These are phyloP conservation scores for Orchesella flavescens DNA, from an alignment of 2,888 invertebrate genomes.

Conservation along the genomic window DNA sequence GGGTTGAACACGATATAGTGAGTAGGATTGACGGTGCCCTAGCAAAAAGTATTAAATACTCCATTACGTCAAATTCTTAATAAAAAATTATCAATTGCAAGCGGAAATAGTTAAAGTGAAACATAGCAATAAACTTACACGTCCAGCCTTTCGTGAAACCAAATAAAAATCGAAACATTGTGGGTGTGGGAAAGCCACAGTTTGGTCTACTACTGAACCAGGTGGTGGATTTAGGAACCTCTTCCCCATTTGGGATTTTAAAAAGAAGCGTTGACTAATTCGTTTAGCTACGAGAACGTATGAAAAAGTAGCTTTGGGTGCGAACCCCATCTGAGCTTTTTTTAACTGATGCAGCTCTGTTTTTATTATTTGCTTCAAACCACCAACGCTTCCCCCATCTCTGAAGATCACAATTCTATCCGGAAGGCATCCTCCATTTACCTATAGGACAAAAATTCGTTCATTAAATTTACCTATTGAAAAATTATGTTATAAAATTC, in stretches of 20 bases:
- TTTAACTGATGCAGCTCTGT: slow-evolving; percentile 87
- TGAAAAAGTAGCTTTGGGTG: neutral
- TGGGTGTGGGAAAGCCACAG: slow-evolving; percentile 83
- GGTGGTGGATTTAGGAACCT: slow-evolving; percentile 83
- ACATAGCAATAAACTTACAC: too few relatives aligned
- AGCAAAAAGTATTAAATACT: too few relatives aligned
- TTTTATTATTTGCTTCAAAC: slow-evolving; percentile 81
- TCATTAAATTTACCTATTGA: too few relatives aligned
- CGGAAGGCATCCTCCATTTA: slow-evolving; percentile 82
- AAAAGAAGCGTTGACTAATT: slow-evolving; percentile 41
- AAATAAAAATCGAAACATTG: slow-evolving; percentile 93
- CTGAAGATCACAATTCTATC: slow-evolving; percentile 88
- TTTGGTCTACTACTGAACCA: slow-evolving; percentile 89
- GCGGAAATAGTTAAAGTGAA: too few relatives aligned
- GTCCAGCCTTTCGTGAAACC: slow-evolving; percentile 87
- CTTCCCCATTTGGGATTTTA: slow-evolving; percentile 50
- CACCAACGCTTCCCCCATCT: slow-evolving; percentile 95
- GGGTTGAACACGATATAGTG: slow-evolving; percentile 91
- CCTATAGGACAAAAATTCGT: too few relatives aligned
- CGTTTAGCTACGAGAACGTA: slow-evolving; percentile 40
- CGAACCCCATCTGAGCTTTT: slow-evolving; percentile 78
- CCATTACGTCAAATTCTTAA: too few relatives aligned
- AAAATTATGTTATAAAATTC: too few relatives aligned
- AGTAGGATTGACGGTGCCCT: slow-evolving; percentile 93
- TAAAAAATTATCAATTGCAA: too few relatives aligned